These are phyloP conservation scores for Pachypeltis micranthus DNA, from an alignment of 1,140 invertebrate genomes.

Conservation along the genomic window DNA sequence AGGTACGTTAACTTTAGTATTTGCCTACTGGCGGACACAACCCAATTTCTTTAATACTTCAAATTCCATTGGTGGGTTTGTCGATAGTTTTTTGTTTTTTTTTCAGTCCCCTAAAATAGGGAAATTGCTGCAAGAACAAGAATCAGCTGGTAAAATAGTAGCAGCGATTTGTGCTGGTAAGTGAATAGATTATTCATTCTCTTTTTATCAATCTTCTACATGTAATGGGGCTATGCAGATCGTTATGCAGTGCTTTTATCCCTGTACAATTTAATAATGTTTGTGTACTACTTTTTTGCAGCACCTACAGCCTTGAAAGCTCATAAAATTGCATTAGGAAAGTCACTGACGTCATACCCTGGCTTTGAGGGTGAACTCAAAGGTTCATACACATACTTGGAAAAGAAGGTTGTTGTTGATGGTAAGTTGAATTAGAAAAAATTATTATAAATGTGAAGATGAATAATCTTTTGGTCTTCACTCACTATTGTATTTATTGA, in stretches of 20 bases:
- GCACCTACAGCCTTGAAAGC: slow-evolving; percentile 75
- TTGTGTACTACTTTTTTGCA: slow-evolving; percentile 27
- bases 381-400: slow-evolving; percentile 50
- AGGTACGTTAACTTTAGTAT: too few relatives aligned
- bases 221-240: too few relatives aligned
- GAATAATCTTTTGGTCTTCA: too few relatives aligned
- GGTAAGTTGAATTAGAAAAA: slow-evolving; percentile 41
- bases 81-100: slow-evolving; percentile 23
- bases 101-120: slow-evolving; percentile 57
- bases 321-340: slow-evolving; percentile 69
- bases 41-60: too few relatives aligned
- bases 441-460: too few relatives aligned
- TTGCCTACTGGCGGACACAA: too few relatives aligned
- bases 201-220: slow-evolving; percentile 11
- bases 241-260: slow-evolving; percentile 12
- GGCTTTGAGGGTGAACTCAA: slow-evolving; percentile 56
- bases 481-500: too few relatives aligned
- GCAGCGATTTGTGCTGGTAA: slow-evolving; percentile 85
- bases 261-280: not conserved
- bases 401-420: slow-evolving; percentile 69
- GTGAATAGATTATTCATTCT: slow-evolving; percentile 15
- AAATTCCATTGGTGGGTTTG: too few relatives aligned
- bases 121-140: slow-evolving; percentile 64
- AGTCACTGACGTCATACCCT: slow-evolving; percentile 82
- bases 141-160: slow-evolving; percentile 56